Percentiles rank a stretch among this genome's conserved stretches.
phyloP scores from a whole-genome alignment of 35 echinoderm and acorn worm genomes.

The Anneissia japonica region DNA sequence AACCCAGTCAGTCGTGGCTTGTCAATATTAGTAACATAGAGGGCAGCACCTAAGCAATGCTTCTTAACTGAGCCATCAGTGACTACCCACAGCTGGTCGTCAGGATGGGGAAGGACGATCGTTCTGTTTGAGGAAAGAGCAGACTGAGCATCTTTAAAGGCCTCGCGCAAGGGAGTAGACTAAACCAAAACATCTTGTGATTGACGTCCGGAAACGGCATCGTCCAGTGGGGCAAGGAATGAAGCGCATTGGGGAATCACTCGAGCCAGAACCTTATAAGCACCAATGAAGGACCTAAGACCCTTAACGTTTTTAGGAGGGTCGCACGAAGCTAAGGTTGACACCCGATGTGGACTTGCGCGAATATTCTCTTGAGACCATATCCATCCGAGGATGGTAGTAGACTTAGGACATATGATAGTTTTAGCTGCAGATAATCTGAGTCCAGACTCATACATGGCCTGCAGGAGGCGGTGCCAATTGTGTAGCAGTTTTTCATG shows the following conservation, averaged over 20 bases:
- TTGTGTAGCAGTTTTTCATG: neutral
- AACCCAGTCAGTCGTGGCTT: neutral
- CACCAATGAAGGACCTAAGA: slow-evolving; percentile 44
- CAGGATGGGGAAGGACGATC: neutral
- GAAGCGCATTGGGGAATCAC: neutral
- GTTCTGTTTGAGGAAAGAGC: too few species aligned
- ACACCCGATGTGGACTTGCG: slow-evolving; percentile 19
- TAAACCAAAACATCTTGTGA: too few species aligned
- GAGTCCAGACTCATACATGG: neutral
- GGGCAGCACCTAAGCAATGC: neutral
- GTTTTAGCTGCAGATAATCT: slow-evolving; percentile 41
- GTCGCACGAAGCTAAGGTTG: slow-evolving; percentile 15
- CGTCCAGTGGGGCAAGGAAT: slow-evolving; percentile 7
- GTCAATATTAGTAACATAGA: neutral
- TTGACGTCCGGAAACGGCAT: neutral
- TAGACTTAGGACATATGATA: slow-evolving; percentile 34
- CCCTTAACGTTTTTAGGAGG: slow-evolving; percentile 22
- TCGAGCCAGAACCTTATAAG: slow-evolving; percentile 35
- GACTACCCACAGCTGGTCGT: neutral
- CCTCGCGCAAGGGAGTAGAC: too few species aligned
- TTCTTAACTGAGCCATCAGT: neutral
- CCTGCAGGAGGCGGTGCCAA: slow-evolving; percentile 28
- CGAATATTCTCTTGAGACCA: slow-evolving; percentile 4
- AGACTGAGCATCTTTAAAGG: too few species aligned
- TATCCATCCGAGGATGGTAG: slow-evolving; percentile 46